Base-by-base conservation (phyloP, 64 coral and sea anemone species). In the Orbicella faveolata region DNA sequence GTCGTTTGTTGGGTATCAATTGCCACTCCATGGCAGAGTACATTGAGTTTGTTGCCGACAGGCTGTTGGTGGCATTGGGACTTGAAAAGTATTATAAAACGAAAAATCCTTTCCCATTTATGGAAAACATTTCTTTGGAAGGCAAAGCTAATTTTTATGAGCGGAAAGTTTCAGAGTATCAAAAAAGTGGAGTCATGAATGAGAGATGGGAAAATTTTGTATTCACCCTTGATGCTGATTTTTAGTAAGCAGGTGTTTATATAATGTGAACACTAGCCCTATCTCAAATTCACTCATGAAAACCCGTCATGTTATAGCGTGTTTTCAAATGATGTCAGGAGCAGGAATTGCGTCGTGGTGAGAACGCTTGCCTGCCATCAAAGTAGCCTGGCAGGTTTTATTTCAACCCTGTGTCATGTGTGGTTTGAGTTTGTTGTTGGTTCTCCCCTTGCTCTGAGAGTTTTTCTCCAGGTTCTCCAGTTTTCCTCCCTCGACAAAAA, bases 101-200 rank as follows among this genome's bases (percentile, higher is more conserved):
- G 8, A 72, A 86, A 57, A 96, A 96, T 55, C 95, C 95, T 34
- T 96, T 96, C 73, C 33, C 91, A 39, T 96, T 96, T 36, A 96
- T 96, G 95, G 95, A 96, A 90, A 93, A 90, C 59, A 96, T 96
- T 53, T 96, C 95, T 36, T 64, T 96, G 18, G 88, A 93, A 83
- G 91, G 95, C 13, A 96, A 96, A 87, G 83, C 95, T 37, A 96
- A 96, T 41, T 96, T 96, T 68, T 96, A 90, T 93, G 95, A 96
- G 84, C 87, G 89, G 14, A 89, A 57, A 75, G 95, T 96, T 67
- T 76, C 81, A 34, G 95, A 96, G 41, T 96, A 96, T 79, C 95
- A 96, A 78, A 96, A 88, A 59, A 96, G 90, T 96, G 91, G 91
- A 30, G 91, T 96, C 9, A 90, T 96, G 95, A 75, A 61, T 33